A percentile compares a stretch with the other conserved stretches of the same genome.
Evolutionary conservation across 92 coral and sea anemone species (phyloP).

Genomic region (Porites lobata): DNA sequence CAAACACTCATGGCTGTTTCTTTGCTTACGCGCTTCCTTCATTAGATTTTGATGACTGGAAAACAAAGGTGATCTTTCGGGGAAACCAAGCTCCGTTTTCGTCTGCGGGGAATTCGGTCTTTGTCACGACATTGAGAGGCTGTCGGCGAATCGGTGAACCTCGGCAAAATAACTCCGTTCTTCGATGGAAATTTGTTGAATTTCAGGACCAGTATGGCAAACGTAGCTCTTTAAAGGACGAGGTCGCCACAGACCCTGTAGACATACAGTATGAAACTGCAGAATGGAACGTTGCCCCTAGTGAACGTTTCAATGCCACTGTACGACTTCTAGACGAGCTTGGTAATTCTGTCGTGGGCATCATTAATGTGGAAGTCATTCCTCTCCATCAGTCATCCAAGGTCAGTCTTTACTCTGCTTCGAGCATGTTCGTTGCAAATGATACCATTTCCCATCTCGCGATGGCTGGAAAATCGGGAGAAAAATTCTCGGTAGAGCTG

Average conservation of each 20-base stretch:
- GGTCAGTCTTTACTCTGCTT: constrained; percentile 67
- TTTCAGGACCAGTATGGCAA: constrained; percentile 57
- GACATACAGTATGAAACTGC: constrained; percentile 43
- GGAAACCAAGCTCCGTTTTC: constrained; percentile 69
- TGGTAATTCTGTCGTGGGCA: constrained; percentile 71
- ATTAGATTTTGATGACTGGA: constrained; percentile 80
- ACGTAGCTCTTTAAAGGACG: constrained; percentile 42
- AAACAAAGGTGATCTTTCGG: constrained; percentile 77
- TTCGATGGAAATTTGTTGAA: constrained; percentile 83
- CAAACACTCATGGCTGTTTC: constrained; percentile 80
- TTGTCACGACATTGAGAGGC: constrained; percentile 86
- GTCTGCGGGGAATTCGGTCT: constrained; percentile 80
- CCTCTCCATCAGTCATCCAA: constrained; percentile 12
- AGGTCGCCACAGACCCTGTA: constrained; percentile 88
- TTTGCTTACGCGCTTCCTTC: constrained; percentile 69
- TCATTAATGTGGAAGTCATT: constrained; percentile 46
- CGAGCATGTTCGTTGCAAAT: constrained; percentile 75
- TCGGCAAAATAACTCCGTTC: constrained; percentile 74
- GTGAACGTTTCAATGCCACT: constrained; percentile 67
- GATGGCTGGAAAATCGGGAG: constrained; percentile 67
- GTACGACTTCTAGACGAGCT: constrained; percentile 69
- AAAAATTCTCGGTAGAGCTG: constrained; percentile 70
- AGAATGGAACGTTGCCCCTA: constrained; percentile 86
- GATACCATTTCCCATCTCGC: constrained; percentile 51
- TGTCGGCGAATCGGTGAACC: constrained; percentile 83